A percentile compares a stretch with the other conserved stretches of the same genome.
These are phyloP conservation scores for Drosophila melanica DNA, from an alignment of 1,140 invertebrate genomes.

Conservation along the genomic window DNA sequence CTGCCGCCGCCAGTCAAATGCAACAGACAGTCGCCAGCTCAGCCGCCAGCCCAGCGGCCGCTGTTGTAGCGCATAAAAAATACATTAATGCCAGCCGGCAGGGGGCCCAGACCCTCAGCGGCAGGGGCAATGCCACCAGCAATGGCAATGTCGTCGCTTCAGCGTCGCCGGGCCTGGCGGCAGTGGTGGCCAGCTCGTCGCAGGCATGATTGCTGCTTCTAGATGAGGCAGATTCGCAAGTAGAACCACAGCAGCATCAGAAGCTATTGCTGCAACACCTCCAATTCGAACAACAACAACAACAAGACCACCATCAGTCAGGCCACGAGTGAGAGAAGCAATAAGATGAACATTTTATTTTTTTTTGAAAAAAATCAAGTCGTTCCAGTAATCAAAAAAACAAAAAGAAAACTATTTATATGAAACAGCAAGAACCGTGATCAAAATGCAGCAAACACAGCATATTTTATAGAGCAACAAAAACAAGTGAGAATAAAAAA, in stretches of 20 bases:
- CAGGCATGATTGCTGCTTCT: slow-evolving; percentile 11
- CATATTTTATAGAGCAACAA: slow-evolving; percentile 76
- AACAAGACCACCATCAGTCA: slow-evolving; percentile 41
- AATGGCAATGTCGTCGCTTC: neutral
- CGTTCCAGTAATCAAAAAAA: slow-evolving; percentile 76
- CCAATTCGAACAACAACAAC: slow-evolving; percentile 24
- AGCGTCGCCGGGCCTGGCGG: slow-evolving; percentile 26
- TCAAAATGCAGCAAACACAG: slow-evolving; percentile 70
- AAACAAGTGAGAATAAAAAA: slow-evolving; percentile 26
- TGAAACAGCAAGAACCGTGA: slow-evolving; percentile 79
- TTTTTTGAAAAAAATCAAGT: slow-evolving; percentile 71
- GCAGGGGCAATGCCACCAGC: neutral
- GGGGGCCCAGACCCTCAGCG: slow-evolving; percentile 3
- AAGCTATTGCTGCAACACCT: neutral
- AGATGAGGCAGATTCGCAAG: neutral
- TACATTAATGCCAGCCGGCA: slow-evolving; percentile 29
- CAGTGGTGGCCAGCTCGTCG: slow-evolving; percentile 14
- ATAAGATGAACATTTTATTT: slow-evolving; percentile 43
- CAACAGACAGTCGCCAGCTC: slow-evolving; percentile 28
- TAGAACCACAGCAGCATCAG: neutral
- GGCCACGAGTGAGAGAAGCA: slow-evolving; percentile 49
- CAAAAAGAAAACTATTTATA: slow-evolving; percentile 40
- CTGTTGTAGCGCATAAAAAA: slow-evolving; percentile 34
- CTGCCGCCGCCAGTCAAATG: slow-evolving; percentile 25
- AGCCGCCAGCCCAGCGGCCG: slow-evolving; percentile 21